These are phyloP conservation scores for Oxystoma pomonae DNA, from an alignment of 2,888 invertebrate species.

Conservation along the genomic window DNA sequence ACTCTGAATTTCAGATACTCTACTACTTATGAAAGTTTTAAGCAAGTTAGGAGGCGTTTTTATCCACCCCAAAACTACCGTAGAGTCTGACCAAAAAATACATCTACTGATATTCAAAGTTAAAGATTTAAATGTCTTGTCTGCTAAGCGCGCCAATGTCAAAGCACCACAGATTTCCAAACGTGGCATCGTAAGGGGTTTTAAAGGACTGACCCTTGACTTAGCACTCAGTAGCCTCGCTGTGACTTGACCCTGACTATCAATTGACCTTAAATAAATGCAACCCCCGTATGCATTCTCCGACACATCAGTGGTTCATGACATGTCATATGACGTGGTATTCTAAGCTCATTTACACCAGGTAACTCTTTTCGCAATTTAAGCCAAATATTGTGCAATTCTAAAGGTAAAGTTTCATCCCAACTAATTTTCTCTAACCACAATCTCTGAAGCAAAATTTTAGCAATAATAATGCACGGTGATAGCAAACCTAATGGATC, in stretches of 20 bases:
- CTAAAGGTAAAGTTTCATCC: slow-evolving; percentile 24
- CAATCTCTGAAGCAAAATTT: slow-evolving; percentile 23
- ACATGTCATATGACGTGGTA: slow-evolving; percentile 14
- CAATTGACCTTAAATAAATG: too few species aligned
- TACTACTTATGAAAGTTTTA: background rate
- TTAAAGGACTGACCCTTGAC: background rate
- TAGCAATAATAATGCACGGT: slow-evolving; percentile 28
- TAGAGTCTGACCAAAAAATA: too few species aligned
- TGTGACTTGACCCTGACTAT: too few species aligned
- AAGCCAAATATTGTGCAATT: slow-evolving; percentile 11
- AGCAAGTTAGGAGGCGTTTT: background rate
- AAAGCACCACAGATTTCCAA: background rate
- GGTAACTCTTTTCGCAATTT: slow-evolving; percentile 9
- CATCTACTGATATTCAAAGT: background rate
- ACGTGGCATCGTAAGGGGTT: background rate
- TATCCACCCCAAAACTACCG: too few species aligned
- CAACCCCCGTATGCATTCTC: too few species aligned
- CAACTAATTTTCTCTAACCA: slow-evolving; percentile 26
- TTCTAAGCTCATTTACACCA: slow-evolving; percentile 13
- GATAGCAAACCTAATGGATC: slow-evolving; percentile 29
- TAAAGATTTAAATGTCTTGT: background rate
- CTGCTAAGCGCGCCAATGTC: background rate
- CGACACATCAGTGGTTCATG: too few species aligned
- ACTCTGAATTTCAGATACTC: background rate
- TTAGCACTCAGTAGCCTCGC: too few species aligned